Evolutionary conservation across 1,140 invertebrate genomes (phyloP).

Genomic region (Ips nitidus): DNA sequence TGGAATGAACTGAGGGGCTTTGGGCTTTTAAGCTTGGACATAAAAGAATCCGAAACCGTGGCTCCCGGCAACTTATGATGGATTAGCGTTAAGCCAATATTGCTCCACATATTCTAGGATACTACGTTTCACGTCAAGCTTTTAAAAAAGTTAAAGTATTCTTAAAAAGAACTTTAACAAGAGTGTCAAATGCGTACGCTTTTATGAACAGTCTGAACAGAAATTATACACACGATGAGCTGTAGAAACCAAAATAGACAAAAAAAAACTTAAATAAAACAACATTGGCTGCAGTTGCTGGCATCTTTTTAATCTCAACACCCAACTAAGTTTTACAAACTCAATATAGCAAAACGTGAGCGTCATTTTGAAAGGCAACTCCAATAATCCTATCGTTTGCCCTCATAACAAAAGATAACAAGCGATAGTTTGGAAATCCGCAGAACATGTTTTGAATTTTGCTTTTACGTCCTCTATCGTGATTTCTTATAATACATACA

Average conservation of each 20-base stretch:
- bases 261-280: no score
- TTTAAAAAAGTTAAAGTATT: neutral
- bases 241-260: neutral
- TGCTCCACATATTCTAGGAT: neutral
- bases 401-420: slow-evolving; percentile 36
- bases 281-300: no score
- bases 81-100: slow-evolving; percentile 33
- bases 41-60: slow-evolving; percentile 16
- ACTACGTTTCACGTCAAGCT: no score
- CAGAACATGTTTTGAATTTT: slow-evolving; percentile 34
- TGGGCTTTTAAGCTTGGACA: slow-evolving; percentile 11
- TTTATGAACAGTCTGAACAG: neutral
- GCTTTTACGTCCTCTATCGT: no score
- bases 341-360: slow-evolving; percentile 27
- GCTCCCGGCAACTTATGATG: slow-evolving; percentile 25
- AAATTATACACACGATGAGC: neutral
- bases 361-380: slow-evolving; percentile 26
- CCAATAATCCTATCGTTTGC: slow-evolving; percentile 38
- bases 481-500: no score
- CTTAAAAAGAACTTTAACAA: neutral
- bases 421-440: slow-evolving; percentile 34
- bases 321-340: slow-evolving; percentile 29
- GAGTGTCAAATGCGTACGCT: neutral
- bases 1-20: neutral
- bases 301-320: slow-evolving; percentile 13